Evolutionary conservation across 64 coral and sea anemone genomes (phyloP).

Genomic region (Stichodactyla mertensii): DNA sequence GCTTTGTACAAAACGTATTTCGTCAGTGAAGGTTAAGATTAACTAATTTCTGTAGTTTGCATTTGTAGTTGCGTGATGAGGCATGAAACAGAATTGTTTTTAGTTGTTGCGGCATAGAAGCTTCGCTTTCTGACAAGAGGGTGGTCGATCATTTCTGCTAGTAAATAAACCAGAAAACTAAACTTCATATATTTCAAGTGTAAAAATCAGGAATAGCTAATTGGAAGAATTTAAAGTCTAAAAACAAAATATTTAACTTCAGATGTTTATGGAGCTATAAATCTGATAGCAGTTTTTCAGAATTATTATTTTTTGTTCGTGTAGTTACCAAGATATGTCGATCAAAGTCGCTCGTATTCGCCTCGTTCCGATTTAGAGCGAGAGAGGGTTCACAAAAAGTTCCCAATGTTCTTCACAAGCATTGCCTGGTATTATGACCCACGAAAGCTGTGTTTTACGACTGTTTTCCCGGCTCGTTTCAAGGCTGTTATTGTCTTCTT

Average conservation of each 20-base stretch:
- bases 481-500: neutral
- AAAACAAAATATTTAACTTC: neutral
- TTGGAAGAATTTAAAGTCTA: neutral
- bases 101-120: neutral
- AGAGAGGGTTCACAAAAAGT: neutral
- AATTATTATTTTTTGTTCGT: neutral
- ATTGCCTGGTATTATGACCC: neutral
- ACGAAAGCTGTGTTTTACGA: neutral
- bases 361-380: neutral
- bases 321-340: neutral
- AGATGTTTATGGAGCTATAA: neutral
- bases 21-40: neutral
- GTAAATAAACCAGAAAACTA: too few species aligned
- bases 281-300: neutral
- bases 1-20: too few species aligned
- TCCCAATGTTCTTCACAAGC: neutral
- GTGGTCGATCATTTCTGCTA: too few species aligned
- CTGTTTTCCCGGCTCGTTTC: neutral
- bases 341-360: neutral
- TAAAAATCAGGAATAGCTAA: too few species aligned
- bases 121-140: too few species aligned
- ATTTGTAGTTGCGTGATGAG: neutral
- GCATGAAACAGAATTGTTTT: neutral
- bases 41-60: neutral
- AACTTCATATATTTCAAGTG: too few species aligned